phyloP scores from a whole-genome alignment of 2,797 vertebrate species.

The Hephaestus fuliginosus region DNA sequence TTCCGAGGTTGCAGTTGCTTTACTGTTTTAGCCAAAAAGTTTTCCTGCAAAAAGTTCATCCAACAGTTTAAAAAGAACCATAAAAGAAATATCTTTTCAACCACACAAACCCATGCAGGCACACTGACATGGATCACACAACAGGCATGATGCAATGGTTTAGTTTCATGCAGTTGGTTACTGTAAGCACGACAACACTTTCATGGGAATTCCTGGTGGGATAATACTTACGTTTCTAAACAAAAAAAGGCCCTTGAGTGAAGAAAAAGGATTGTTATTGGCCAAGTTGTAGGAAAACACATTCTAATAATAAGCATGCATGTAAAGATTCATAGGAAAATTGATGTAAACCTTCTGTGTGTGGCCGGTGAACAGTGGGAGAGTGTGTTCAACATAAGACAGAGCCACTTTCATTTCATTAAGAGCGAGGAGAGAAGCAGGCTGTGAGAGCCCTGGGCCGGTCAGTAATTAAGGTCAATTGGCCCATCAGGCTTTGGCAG shows the following conservation, averaged over 20 bases:
- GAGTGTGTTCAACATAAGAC: slow-evolving; percentile 70
- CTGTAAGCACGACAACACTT: slow-evolving; percentile 52
- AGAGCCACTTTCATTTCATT: slow-evolving; percentile 81
- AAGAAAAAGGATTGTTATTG: slow-evolving; percentile 66
- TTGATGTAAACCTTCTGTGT: slow-evolving; percentile 54
- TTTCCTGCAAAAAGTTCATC: slow-evolving; percentile 31
- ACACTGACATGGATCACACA: slow-evolving; percentile 52
- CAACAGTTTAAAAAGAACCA: slow-evolving; percentile 25
- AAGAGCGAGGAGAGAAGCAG: slow-evolving; percentile 61
- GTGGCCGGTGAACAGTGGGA: slow-evolving; percentile 68
- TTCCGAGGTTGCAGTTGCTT: slow-evolving; percentile 40
- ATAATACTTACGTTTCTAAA: slow-evolving; percentile 76
- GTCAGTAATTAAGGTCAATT: slow-evolving; percentile 86
- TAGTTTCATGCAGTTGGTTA: slow-evolving; percentile 68
- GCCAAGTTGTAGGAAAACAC: slow-evolving; percentile 60
- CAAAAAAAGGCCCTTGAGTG: slow-evolving; percentile 67
- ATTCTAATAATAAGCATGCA: slow-evolving; percentile 52
- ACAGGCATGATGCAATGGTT: slow-evolving; percentile 49
- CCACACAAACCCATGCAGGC: slow-evolving; percentile 38
- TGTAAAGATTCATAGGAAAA: slow-evolving; percentile 47
- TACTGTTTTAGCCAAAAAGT: slow-evolving; percentile 30
- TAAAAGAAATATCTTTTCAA: slow-evolving; percentile 14
- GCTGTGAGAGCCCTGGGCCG: slow-evolving; percentile 73
- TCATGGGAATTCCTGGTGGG: slow-evolving; percentile 39
- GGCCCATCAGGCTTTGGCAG: slow-evolving; percentile 83